phyloP scores from a whole-genome alignment of 2,113 vertebrate species.

The Tauraco erythrolophus region DNA sequence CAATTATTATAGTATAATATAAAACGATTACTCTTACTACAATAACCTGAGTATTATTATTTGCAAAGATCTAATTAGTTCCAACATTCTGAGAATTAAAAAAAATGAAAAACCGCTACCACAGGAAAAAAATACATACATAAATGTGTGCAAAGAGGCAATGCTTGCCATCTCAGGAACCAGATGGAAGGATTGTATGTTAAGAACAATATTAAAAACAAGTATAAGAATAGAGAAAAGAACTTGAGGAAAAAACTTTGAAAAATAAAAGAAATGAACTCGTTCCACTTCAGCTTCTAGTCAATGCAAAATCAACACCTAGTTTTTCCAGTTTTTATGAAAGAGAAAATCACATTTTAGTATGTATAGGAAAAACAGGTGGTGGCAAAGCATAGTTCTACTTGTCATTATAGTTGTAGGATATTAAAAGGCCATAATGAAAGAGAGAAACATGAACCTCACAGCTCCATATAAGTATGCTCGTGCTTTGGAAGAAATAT shows the following conservation, averaged over 20 bases:
- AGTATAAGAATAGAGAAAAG: neutral
- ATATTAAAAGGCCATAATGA: neutral
- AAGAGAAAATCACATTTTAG: neutral
- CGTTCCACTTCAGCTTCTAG: neutral
- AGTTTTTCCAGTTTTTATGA: neutral
- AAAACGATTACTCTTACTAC: rapidly evolving
- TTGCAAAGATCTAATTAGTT: neutral
- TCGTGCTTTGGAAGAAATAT: neutral
- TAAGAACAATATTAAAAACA: neutral
- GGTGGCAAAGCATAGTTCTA: neutral
- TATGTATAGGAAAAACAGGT: neutral
- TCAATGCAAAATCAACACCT: neutral
- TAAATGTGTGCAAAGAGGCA: neutral
- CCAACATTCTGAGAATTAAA: neutral
- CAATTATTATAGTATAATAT: neutral
- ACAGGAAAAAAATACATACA: neutral
- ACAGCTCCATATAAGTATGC: neutral
- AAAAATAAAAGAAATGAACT: neutral
- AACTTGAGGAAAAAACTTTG: neutral
- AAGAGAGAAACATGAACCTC: neutral
- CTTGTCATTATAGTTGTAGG: neutral
- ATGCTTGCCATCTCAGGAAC: neutral
- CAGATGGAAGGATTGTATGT: neutral
- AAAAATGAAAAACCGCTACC: neutral
- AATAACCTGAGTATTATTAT: neutral